Conservation (phyloP, 2,113 vertebrate species). For the Rhizomys pruinosus region DNA sequence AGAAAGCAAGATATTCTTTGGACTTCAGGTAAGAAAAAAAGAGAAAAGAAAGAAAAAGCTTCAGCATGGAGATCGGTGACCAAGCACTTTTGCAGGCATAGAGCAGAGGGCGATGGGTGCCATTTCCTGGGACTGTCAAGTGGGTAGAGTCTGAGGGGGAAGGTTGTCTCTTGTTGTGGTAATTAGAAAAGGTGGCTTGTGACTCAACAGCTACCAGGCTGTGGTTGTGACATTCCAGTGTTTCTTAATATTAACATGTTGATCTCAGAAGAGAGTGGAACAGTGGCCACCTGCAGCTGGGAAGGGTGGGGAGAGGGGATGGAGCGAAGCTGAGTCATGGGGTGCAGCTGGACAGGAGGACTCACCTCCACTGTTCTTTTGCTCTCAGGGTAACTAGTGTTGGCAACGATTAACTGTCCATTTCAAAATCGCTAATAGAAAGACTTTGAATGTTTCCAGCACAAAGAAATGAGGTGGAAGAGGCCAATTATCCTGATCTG, state of each 20-base stretch:
- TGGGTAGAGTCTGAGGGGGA: not conserved
- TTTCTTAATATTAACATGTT: not conserved
- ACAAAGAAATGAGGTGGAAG: not conserved
- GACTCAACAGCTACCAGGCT: not conserved
- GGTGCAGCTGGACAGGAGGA: not conserved
- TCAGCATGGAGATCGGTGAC: not conserved
- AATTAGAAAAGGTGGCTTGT: not conserved
- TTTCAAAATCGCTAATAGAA: not conserved
- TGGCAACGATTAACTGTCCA: not conserved
- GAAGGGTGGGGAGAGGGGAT: not conserved
- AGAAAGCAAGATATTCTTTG: not conserved
- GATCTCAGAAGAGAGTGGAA: not conserved
- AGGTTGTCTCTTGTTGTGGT: not conserved
- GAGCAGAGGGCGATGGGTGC: not conserved
- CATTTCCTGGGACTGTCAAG: fast-evolving
- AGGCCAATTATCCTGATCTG: not conserved
- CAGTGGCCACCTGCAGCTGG: not conserved
- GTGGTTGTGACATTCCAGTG: not conserved
- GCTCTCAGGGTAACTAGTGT: not conserved
- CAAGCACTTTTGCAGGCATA: not conserved
- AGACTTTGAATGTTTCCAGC: not conserved
- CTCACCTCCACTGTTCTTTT: not conserved
- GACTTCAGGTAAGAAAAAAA: not conserved
- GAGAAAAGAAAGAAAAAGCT: not conserved
- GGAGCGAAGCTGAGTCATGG: not conserved